Evolutionary conservation across 2,113 vertebrate species (phyloP), one percentile per base, ranked within the genome.

Genomic region (Murina feae): DNA sequence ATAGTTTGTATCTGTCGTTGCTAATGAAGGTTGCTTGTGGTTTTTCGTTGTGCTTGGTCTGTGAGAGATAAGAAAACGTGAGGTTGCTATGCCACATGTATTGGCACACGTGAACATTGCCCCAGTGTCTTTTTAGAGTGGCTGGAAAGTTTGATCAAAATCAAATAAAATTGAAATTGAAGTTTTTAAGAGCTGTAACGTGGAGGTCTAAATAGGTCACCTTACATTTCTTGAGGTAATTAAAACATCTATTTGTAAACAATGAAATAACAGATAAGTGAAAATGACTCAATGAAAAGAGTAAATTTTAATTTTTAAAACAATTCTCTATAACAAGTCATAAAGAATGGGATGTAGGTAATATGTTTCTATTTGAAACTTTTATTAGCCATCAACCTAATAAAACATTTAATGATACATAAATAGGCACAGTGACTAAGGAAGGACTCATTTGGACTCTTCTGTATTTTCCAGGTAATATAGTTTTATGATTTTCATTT

Each of bases 261-360:
- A 72, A 17, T 88, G 79, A 95, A 91, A 76, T 82, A 74, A 76
- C 35, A 82, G 47, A 63, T 90, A 69, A 87, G 18, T 55, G 28
- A 58, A 79, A 80, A 49, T 35, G 39, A 30, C 55, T 72, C n/a
- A 47, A 75, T 65, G 13, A 89, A 89, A 93, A 63, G 35, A 85
- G 21, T 84, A 53, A 58, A 69, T 72, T 74, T 92, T 53, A 75
- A 35, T 47, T 89, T 96, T 87, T 93, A 81, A 93, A 55, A 4
- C 35, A 79, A 71, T 65, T 89, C 28, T 76, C 35, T 28, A 53
- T 72, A 13, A 51, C 60, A 89, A 37, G 14, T 79, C 86, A n/a
- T 3, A 65, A 68, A 87, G 49, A 55, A 18, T 71, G 6, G 25
- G 14, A 55, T 39, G 44, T 60, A 58, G 39, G 7, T 66, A 30